Evolutionary conservation across 2,888 invertebrate genomes (phyloP).

Genomic region (Sesia bembeciformis): DNA sequence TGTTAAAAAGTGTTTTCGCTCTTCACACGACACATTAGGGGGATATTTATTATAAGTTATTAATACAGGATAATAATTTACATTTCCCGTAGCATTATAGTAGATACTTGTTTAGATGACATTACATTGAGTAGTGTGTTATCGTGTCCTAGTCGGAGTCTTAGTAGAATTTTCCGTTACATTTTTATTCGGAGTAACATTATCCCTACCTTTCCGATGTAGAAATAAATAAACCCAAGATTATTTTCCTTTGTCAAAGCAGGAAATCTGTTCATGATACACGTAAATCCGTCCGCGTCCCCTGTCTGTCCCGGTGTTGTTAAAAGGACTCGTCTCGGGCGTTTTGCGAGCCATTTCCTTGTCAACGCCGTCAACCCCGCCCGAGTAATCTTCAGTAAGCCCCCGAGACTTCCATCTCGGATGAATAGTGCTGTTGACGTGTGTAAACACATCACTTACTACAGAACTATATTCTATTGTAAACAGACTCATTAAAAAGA

Average conservation of each 20-base stretch:
- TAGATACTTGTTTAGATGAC: too few species aligned
- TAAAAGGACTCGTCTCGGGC: slow-evolving; percentile 59
- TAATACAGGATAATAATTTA: too few species aligned
- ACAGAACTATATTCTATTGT: slow-evolving; percentile 23
- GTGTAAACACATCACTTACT: slow-evolving; percentile 21
- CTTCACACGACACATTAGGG: too few species aligned
- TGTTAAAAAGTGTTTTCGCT: not conserved
- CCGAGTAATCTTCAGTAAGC: slow-evolving; percentile 53
- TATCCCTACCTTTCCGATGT: slow-evolving; percentile 28
- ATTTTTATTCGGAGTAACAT: slow-evolving; percentile 24
- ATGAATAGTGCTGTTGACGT: slow-evolving; percentile 16
- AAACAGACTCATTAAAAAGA: slow-evolving; percentile 38
- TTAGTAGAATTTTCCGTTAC: slow-evolving; percentile 16
- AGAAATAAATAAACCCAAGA: slow-evolving; percentile 40
- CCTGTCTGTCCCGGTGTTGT: slow-evolving; percentile 59
- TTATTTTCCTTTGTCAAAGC: slow-evolving; percentile 60
- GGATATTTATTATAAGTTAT: too few species aligned
- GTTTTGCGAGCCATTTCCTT: slow-evolving; percentile 64
- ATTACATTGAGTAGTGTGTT: too few species aligned
- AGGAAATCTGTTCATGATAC: slow-evolving; percentile 69
- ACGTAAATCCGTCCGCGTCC: slow-evolving; percentile 60
- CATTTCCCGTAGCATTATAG: too few species aligned
- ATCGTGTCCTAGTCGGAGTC: too few species aligned
- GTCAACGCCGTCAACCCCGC: slow-evolving; percentile 56
- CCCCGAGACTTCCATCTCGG: slow-evolving; percentile 32